phyloP scores from a whole-genome alignment of 2,797 vertebrate species.

The Gallinago nigripennis region DNA sequence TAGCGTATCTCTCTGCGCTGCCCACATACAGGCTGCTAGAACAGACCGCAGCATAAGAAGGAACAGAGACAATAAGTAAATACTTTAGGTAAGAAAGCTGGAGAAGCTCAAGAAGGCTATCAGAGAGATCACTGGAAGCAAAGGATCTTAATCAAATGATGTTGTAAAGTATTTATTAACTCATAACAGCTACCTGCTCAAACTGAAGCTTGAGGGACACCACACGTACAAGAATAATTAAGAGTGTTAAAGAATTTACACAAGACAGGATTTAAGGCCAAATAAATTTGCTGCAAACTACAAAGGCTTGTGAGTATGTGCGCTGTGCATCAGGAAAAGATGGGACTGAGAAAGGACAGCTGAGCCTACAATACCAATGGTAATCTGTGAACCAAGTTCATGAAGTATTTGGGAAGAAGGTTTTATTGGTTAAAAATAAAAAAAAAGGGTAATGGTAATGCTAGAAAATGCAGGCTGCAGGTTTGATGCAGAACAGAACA shows the following conservation, averaged over 20 bases:
- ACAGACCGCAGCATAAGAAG: background rate
- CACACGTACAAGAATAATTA: background rate
- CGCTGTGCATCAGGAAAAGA: background rate
- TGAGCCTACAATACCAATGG: background rate
- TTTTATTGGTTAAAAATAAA: background rate
- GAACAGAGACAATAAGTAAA: background rate
- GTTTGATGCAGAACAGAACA: background rate
- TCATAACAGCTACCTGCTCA: background rate
- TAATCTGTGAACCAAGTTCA: background rate
- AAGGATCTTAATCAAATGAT: background rate
- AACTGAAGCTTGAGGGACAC: background rate
- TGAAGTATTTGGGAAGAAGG: background rate
- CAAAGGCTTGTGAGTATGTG: background rate
- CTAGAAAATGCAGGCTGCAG: background rate
- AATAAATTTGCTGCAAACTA: background rate
- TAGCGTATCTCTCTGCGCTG: background rate
- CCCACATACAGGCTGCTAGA: constrained; percentile 7
- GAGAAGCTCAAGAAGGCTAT: background rate
- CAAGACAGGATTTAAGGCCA: background rate
- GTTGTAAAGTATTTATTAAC: background rate
- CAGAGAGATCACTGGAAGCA: background rate
- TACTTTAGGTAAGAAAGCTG: background rate
- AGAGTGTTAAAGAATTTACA: background rate
- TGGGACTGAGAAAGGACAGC: background rate
- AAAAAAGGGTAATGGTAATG: background rate